Evolutionary conservation across 2,113 vertebrate genomes (phyloP), one percentile per base, ranked within the genome.

Genomic region (Engystomops pustulosus): DNA sequence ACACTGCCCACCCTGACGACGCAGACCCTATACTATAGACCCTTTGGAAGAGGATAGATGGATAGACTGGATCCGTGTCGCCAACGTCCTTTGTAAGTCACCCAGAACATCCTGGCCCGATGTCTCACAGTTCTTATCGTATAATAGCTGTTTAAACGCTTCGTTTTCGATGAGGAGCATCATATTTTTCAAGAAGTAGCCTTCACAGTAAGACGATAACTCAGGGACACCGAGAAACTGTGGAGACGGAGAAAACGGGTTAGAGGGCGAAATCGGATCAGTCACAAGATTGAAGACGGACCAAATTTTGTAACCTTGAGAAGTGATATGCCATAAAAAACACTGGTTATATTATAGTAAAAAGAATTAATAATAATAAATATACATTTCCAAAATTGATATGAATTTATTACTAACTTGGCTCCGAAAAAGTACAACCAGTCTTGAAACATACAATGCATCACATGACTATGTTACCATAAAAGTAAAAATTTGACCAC

Each of bases 151-250:
- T 86, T 98, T 99, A 91, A 98, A 99, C 0, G 98, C 95, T 92
- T 99, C 98, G 0, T 98, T 90, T 92, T 99, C 98, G 0, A 99
- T 99, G 79, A 99, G 94, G 80, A 97, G 93, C 87, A 97, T 95
- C 98, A 99, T 98, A 86, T 99, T 99, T 93, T 99, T 99, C 84
- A 99, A 94, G 87, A 99, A 99, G 93, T 97, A 98, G 88, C 97
- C 96, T 91, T 98, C 97, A 0, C 97, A 97, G 15, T 97, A 99
- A 14, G 96, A 91, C 0, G 96, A 94, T 83, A 99, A 93, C 89
- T 98, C 97, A 3, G 94, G 94, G 81, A 96, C 95, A 1, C 96
- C 96, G 0, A 99, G 94, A 88, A 99, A 99, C 98, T 99, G 89
- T 4, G 25, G 84, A 86, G 87, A 75, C 86, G 58, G 47, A 30